Evolutionary conservation across 2,888 invertebrate species (phyloP).

Genomic region (Pilophorus perplexus): DNA sequence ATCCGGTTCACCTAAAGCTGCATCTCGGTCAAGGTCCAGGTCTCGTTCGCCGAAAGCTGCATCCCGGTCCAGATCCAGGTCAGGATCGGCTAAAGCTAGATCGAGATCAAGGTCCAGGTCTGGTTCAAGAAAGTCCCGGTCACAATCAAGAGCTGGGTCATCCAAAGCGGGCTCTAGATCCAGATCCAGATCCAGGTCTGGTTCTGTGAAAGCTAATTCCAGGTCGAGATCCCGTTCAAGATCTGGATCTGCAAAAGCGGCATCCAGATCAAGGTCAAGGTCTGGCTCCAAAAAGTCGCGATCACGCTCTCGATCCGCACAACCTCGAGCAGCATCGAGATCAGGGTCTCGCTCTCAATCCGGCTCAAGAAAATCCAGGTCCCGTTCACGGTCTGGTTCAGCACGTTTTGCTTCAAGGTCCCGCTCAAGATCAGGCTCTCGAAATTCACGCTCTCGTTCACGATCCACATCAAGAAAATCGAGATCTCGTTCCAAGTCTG

Average conservation of each 20-base stretch:
- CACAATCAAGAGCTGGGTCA: conserved; percentile 50
- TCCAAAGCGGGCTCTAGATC: conserved; percentile 47
- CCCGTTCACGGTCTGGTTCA: conserved; percentile 50
- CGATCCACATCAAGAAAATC: conserved; percentile 50
- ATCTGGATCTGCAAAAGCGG: conserved; percentile 47
- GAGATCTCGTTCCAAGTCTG: conserved; percentile 47
- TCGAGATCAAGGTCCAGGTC: conserved; percentile 50
- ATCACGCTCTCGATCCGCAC: conserved; percentile 43
- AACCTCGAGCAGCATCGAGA: conserved; percentile 44
- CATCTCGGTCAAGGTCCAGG: conserved; percentile 46
- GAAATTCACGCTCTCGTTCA: conserved; percentile 49
- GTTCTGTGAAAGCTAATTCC: conserved; percentile 44
- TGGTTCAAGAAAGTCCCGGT: conserved; percentile 47
- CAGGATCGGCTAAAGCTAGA: conserved; percentile 47
- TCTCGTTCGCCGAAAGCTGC: conserved; percentile 48
- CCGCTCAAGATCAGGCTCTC: conserved; percentile 48
- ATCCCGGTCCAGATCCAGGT: conserved; percentile 49
- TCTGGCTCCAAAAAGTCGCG: conserved; percentile 48
- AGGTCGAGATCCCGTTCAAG: conserved; percentile 50
- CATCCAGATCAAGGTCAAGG: conserved; percentile 47
- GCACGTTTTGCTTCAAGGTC: conserved; percentile 49
- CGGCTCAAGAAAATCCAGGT: conserved; percentile 49
- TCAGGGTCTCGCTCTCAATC: conserved; percentile 45
- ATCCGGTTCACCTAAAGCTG: conserved; percentile 49
- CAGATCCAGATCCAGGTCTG: conserved; percentile 44